phyloP scores from a whole-genome alignment of 2,113 vertebrate genomes.

The Pachyramphus minor region DNA sequence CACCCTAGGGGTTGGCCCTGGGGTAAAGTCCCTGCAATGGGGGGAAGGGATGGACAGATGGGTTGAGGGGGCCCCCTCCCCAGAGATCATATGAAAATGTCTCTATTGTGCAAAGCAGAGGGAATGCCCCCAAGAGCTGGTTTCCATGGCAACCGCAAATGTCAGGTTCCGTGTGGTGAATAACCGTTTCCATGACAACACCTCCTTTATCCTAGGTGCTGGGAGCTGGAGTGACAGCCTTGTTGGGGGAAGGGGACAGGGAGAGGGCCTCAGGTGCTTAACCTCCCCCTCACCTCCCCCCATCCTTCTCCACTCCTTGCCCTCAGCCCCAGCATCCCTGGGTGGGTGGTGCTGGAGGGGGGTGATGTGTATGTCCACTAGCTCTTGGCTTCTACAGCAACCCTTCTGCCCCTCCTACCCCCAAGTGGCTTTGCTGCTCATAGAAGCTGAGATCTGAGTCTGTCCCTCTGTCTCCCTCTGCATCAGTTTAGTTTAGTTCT shows the following conservation, averaged over 20 bases:
- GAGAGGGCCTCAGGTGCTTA: slow-evolving; percentile 41
- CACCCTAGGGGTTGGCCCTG: neutral
- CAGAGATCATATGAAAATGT: slow-evolving; percentile 72
- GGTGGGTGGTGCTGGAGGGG: neutral
- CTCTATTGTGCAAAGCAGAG: slow-evolving; percentile 75
- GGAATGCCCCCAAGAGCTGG: slow-evolving; percentile 77
- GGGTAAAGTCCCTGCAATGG: neutral
- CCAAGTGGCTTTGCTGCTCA: neutral
- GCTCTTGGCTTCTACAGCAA: neutral
- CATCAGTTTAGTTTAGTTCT: slow-evolving; percentile 16
- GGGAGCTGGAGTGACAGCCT: slow-evolving; percentile 68
- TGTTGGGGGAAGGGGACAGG: slow-evolving; percentile 36
- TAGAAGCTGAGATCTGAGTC: neutral
- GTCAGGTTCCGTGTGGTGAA: slow-evolving; percentile 81
- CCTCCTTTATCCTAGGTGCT: slow-evolving; percentile 76
- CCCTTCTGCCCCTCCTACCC: neutral
- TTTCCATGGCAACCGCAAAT: slow-evolving; percentile 80
- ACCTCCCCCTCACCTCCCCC: neutral
- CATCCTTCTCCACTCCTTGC: neutral
- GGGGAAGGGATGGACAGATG: slow-evolving; percentile 30
- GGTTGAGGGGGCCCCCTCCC: slow-evolving; percentile 7
- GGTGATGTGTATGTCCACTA: neutral
- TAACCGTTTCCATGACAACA: slow-evolving; percentile 77
- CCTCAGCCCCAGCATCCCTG: neutral
- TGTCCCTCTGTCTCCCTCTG: neutral